These are phyloP conservation scores for Tinea semifulvella DNA, from an alignment of 2,888 invertebrate species.

Conservation along the genomic window DNA sequence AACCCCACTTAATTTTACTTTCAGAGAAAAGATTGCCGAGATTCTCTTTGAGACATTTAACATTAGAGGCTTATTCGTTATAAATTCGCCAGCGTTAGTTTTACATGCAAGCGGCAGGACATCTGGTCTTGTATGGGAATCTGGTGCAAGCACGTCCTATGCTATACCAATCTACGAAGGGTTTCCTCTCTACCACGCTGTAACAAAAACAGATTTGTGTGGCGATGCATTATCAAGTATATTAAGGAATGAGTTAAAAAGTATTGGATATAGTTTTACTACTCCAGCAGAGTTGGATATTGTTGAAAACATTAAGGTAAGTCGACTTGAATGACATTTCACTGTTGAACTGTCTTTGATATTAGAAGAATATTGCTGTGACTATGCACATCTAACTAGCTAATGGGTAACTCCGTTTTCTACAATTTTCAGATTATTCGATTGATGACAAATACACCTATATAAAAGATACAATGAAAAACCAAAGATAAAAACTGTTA, in stretches of 20 bases:
- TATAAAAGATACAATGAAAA: too few species aligned
- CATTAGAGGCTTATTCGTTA: constrained; percentile 55
- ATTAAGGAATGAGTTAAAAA: constrained; percentile 83
- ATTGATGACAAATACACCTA: too few species aligned
- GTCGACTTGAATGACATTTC: too few species aligned
- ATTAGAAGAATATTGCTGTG: too few species aligned
- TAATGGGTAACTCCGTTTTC: too few species aligned
- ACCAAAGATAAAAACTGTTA: too few species aligned
- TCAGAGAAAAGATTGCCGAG: constrained; percentile 71
- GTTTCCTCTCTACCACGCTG: constrained; percentile 83
- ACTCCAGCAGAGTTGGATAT: constrained; percentile 89
- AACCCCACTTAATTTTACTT: too few species aligned
- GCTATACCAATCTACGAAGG: constrained; percentile 67
- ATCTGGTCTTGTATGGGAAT: constrained; percentile 60
- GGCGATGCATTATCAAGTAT: constrained; percentile 82
- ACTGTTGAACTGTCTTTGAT: too few species aligned
- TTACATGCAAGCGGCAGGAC: constrained; percentile 61
- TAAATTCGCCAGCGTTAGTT: constrained; percentile 49
- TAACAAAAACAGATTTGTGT: constrained; percentile 82
- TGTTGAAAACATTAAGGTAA: constrained; percentile 91
- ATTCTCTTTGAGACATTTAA: constrained; percentile 67
- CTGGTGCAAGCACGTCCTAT: constrained; percentile 54
- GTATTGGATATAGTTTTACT: constrained; percentile 87
- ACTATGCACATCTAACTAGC: too few species aligned
- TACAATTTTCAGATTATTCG: too few species aligned